Conservation (phyloP, 2,888 invertebrate species). For the Chelonus formosanus region DNA sequence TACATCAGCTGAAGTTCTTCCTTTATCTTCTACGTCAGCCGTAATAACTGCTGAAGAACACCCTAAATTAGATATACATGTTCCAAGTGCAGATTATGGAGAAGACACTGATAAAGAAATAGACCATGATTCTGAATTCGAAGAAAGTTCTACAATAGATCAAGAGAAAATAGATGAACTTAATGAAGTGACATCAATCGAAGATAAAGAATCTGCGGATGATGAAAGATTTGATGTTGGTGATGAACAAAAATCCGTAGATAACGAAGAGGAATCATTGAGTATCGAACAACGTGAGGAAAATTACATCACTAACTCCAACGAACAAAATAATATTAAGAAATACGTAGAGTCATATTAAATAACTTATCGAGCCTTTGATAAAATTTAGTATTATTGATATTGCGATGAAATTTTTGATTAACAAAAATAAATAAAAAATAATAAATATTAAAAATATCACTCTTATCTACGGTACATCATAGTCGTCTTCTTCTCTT, state of each 20-base stretch:
- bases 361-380: background rate
- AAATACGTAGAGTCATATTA: conserved; percentile 2
- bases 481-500: conserved; percentile 61
- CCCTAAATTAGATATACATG: conserved; percentile 34
- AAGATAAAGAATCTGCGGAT: conserved; percentile 15
- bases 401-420: too few relatives aligned
- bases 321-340: conserved; percentile 13
- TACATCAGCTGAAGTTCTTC: background rate
- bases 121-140: conserved; percentile 29
- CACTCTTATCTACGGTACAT: conserved; percentile 50
- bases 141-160: conserved; percentile 8
- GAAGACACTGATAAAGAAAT: conserved; percentile 21
- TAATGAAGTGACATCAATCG: background rate
- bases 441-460: conserved; percentile 14
- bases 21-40: background rate
- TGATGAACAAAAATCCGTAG: conserved; percentile 15
- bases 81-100: conserved; percentile 30
- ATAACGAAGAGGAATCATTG: conserved; percentile 29
- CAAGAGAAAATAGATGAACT: conserved; percentile 18
- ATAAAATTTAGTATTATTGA: too few relatives aligned
- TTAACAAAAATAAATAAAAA: background rate
- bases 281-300: conserved; percentile 7
- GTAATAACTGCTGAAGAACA: conserved; percentile 31
- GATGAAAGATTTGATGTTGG: conserved; percentile 26
- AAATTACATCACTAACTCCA: background rate